Percentiles rank a stretch among this genome's conserved stretches.
Conservation (phyloP, 2,797 vertebrate species). For the Coluber constrictor region DNA sequence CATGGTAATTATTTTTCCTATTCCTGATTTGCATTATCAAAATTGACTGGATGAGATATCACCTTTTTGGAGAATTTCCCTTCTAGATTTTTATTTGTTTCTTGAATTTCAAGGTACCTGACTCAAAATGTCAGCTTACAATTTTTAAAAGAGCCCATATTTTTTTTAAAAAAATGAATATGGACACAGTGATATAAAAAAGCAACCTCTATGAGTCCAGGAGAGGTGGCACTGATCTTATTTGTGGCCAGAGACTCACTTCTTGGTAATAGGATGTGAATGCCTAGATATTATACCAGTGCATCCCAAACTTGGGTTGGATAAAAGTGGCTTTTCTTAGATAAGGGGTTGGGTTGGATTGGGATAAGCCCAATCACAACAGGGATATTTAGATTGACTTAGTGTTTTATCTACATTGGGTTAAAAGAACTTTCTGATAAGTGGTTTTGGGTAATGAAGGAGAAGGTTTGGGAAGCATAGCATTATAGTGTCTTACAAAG, state of each 20-base stretch:
- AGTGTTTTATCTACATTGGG: not conserved
- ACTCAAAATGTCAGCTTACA: not conserved
- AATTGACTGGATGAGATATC: not conserved
- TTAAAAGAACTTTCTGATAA: not conserved
- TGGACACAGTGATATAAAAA: not conserved
- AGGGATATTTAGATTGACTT: not conserved
- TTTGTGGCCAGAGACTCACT: not conserved
- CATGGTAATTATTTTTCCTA: not conserved
- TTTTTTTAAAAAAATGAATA: not conserved
- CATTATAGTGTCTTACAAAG: not conserved
- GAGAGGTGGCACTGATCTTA: not conserved
- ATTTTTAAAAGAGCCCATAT: not conserved
- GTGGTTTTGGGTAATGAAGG: not conserved
- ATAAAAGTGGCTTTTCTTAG: not conserved
- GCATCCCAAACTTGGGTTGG: not conserved
- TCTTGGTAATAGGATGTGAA: not conserved
- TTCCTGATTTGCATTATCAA: not conserved
- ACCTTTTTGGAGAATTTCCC: not conserved
- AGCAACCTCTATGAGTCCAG: not conserved
- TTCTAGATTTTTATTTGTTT: not conserved
- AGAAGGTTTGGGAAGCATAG: not conserved
- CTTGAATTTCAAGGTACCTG: not conserved
- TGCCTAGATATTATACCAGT: not conserved
- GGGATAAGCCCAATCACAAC: not conserved
- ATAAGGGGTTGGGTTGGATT: not conserved